phyloP scores from a whole-genome alignment of 2,888 invertebrate species.

The Lutraria lutraria region DNA sequence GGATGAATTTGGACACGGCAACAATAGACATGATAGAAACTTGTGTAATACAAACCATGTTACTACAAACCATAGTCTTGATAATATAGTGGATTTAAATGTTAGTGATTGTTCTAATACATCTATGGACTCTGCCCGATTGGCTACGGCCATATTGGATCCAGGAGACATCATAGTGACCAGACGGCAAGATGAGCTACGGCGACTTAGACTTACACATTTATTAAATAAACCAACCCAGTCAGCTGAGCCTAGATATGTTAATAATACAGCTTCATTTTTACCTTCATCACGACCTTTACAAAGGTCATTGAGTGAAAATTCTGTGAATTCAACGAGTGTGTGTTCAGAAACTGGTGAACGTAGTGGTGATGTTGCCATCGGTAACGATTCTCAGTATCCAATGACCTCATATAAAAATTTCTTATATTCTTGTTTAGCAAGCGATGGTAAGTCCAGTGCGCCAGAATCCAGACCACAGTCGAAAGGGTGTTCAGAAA shows the following conservation, averaged over 20 bases:
- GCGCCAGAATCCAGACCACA: background rate
- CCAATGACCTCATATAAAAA: constrained; percentile 67
- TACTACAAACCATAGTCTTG: constrained; percentile 35
- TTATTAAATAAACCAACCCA: constrained; percentile 54
- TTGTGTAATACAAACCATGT: constrained; percentile 28
- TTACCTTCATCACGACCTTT: constrained; percentile 11
- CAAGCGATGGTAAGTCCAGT: background rate
- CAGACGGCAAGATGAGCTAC: constrained; percentile 57
- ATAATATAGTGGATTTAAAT: constrained; percentile 43
- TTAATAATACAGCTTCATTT: background rate
- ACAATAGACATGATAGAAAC: constrained; percentile 6
- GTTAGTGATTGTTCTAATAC: constrained; percentile 53
- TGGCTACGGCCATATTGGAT: constrained; percentile 44
- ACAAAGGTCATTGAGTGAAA: constrained; percentile 43
- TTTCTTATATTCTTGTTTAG: constrained; percentile 35
- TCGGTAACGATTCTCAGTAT: constrained; percentile 77
- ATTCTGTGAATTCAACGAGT: constrained; percentile 72
- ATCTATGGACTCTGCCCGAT: constrained; percentile 32
- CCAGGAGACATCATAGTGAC: constrained; percentile 65
- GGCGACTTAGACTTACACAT: constrained; percentile 65
- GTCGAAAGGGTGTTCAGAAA: background rate
- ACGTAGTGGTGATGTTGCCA: constrained; percentile 60
- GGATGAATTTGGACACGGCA: constrained; percentile 42
- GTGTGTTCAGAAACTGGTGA: constrained; percentile 82
- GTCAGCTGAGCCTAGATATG: constrained; percentile 14